Percentiles rank a stretch among this genome's conserved stretches.
These are phyloP conservation scores for Rhineura floridana DNA, from an alignment of 2,113 vertebrate species.

Conservation along the genomic window DNA sequence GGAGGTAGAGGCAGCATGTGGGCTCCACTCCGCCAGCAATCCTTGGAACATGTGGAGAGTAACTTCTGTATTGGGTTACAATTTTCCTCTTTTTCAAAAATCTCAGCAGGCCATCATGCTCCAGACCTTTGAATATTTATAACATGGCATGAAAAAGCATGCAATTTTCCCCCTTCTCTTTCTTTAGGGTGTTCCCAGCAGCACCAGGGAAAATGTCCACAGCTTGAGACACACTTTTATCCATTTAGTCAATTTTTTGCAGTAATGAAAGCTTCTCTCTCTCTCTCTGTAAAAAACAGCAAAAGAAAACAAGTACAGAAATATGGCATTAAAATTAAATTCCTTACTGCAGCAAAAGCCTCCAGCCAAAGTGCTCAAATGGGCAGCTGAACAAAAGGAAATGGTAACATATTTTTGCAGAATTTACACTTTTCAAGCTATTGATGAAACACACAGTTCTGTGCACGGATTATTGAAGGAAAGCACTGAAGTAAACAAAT, in stretches of 20 bases:
- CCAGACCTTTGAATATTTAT: neutral
- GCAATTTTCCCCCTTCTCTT: neutral
- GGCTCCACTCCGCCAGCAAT: too few relatives aligned
- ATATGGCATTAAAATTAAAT: conserved; percentile 68
- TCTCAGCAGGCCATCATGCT: too few relatives aligned
- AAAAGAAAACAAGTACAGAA: conserved; percentile 68
- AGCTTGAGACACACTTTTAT: neutral
- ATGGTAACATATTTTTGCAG: conserved; percentile 71
- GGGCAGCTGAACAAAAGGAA: conserved; percentile 65
- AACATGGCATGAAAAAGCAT: neutral
- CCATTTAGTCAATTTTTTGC: conserved; percentile 52
- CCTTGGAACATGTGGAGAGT: too few relatives aligned
- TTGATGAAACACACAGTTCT: conserved; percentile 61
- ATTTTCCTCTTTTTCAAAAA: neutral
- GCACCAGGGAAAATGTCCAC: neutral
- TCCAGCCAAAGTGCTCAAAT: conserved; percentile 67
- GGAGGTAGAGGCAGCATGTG: too few relatives aligned
- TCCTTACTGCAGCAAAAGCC: conserved; percentile 58
- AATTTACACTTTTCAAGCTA: conserved; percentile 72
- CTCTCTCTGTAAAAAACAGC: conserved; percentile 15
- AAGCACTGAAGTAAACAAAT: conserved; percentile 54
- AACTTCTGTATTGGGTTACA: neutral
- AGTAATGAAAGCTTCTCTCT: conserved; percentile 51
- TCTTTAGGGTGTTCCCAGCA: neutral
- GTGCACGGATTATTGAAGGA: conserved; percentile 54